Evolutionary conservation across 2,888 invertebrate species (phyloP).

Genomic region (Lacanobia oleracea): DNA sequence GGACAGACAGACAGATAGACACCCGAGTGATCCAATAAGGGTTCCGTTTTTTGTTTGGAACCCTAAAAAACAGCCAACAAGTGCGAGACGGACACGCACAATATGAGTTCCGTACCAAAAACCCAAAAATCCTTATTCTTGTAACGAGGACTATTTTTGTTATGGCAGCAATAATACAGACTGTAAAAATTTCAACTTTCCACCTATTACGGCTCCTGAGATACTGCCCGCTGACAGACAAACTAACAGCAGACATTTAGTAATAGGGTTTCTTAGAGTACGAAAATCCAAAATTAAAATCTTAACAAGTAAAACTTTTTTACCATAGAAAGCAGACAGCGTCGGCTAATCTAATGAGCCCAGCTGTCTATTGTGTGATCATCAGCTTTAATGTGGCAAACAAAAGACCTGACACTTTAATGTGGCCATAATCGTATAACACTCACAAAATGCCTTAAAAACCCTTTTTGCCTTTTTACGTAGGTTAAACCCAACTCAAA

Average conservation of each 20-base stretch:
- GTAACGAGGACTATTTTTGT: neutral
- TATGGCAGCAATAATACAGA: neutral
- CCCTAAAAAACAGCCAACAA: no score
- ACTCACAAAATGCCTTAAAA: conserved; percentile 41
- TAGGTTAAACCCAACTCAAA: conserved; percentile 21
- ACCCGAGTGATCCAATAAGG: no score
- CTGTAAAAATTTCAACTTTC: neutral
- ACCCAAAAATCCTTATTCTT: no score
- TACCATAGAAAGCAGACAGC: neutral
- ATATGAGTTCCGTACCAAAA: no score
- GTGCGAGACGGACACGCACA: no score
- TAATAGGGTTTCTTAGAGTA: neutral
- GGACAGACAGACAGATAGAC: no score
- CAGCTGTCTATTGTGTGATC: conserved; percentile 23
- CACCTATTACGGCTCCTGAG: neutral
- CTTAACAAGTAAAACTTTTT: neutral
- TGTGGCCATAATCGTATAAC: conserved; percentile 46
- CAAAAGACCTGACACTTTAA: conserved; percentile 42
- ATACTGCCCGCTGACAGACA: neutral
- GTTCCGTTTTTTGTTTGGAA: no score
- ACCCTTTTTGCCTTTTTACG: conserved; percentile 40
- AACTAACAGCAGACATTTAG: neutral
- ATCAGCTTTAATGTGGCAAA: conserved; percentile 37
- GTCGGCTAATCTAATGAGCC: conserved; percentile 13
- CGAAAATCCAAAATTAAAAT: no score